Evolutionary conservation across 2,797 vertebrate species (phyloP), one percentile per base, ranked within the genome.

Genomic region (Somateria mollissima): DNA sequence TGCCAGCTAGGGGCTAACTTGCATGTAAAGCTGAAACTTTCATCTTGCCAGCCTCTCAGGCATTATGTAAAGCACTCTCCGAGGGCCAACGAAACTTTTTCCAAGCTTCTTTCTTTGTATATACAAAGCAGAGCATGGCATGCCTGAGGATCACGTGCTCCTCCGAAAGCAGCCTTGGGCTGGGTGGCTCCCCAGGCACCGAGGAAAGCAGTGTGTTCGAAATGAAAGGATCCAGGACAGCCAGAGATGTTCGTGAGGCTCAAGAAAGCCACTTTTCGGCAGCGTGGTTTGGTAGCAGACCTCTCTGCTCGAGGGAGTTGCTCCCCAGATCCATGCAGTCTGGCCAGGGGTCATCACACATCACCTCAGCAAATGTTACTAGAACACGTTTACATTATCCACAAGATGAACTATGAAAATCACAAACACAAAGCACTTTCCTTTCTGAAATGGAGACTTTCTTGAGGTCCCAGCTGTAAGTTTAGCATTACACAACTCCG

Each of bases 141-240:
- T 67, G 76, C 53, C 56, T 49, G 43, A 75, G 57, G n/a, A 94
- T 45, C 90, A 92, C 0, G 1, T 82, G 83, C 84, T 71, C 32
- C 71, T 67, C 74, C 54, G n/a, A 73, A 81, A 79, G 65, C 53
- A 41, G 34, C 64, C 47, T 45, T 51, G 72, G 45, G 36, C 51
- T 94, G 90, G 71, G 79, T 86, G 82, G 84, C 25, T 93, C 91
- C 56, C 51, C 77, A 75, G 56, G 49, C 90, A 69, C 90, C 36
- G 20, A 80, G 75, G 49, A 84, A 81, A 91, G 72, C 76, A 69
- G 41, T 8, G 16, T 14, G 41, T 66, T 92, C 30, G 14, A 86
- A 83, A 49, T 53, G 32, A 88, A 64, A 82, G 71, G 87, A 91
- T 66, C 49, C 89, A 89, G 84, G 78, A 24, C 75, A 86, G 75